Base-by-base conservation (phyloP, 2,113 vertebrate genomes). In the Antigone vipio region DNA sequence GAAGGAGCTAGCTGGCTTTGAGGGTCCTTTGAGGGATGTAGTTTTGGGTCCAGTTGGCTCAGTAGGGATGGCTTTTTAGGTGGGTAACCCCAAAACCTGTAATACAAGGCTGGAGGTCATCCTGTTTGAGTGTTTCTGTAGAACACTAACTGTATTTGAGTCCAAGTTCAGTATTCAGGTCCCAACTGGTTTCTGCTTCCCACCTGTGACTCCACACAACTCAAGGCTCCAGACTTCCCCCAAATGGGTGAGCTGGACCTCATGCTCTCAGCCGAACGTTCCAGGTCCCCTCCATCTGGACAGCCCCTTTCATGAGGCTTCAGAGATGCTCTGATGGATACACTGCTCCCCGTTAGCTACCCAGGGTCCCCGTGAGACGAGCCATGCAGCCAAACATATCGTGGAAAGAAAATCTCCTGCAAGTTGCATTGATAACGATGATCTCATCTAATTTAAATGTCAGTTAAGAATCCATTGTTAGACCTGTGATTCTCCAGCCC, bases 311-410 rank as follows among this genome's bases (percentile, higher is more conserved):
- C 22, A 11, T n/a, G 40, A 89, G 53, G 27, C 8, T 22, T 49
- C 47, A 60, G 52, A 53, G 47, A 11, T 40, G 55, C 15, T 86
- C 24, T 42, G 47, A 34, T 44, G 45, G 45, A 24, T 44, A 15
- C 5, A 3, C 19, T 1, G 1, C 21, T 68, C 55, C 55, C 27
- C 12, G 5, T 24, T 21, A 63, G 26, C 17, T n/a, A 35, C 42
- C 26, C 42, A 44, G 9, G 5, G 15, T 30, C 49, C 30, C 22
- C 5, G 1, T 1, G 1, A 50, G 49, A 49, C 1, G 2, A 38
- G 42, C 15, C 9, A 18, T 10, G 32, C 24, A 35, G 40, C 32
- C 34, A 32, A 64, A 49, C 0, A 1, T 27, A 5, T 26, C 56
- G 71, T 24, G 27, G 58, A 50, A 71, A 50, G 56, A 83, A 59